Percentiles rank a stretch among this genome's conserved stretches.
Evolutionary conservation across 1,140 invertebrate genomes (phyloP).

Genomic region (Atopsyche davidsoni): DNA sequence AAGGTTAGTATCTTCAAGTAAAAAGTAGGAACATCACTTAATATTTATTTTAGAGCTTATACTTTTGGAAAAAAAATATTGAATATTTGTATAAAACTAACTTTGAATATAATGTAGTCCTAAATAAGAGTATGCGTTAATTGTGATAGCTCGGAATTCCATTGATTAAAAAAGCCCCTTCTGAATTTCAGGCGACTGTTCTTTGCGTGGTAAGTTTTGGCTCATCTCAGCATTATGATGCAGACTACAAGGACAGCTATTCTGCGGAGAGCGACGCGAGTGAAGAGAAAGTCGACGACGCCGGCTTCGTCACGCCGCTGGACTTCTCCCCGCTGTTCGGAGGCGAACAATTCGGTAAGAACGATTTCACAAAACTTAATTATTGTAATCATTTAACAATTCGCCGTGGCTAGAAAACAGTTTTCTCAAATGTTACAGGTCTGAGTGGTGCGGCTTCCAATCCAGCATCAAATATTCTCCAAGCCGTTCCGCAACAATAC

Average conservation of each 20-base stretch:
- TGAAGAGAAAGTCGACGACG: constrained; percentile 27
- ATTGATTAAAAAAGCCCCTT: too few relatives aligned
- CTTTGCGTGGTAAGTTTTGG: constrained; percentile 16
- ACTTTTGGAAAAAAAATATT: too few relatives aligned
- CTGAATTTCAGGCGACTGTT: constrained; percentile 21
- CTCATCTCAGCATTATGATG: constrained; percentile 20
- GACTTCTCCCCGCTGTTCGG: constrained; percentile 35
- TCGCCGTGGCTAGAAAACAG: not conserved
- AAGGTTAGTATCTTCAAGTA: too few relatives aligned
- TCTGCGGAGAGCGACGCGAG: constrained; percentile 13
- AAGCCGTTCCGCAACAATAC: constrained; percentile 44
- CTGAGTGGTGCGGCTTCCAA: constrained; percentile 41
- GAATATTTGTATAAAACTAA: too few relatives aligned
- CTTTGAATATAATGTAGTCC: too few relatives aligned
- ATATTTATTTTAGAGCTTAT: too few relatives aligned
- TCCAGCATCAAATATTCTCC: constrained; percentile 37
- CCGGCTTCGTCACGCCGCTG: constrained; percentile 39
- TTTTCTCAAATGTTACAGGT: constrained; percentile 37
- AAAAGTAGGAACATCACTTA: too few relatives aligned
- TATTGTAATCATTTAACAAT: not conserved
- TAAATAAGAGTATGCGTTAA: too few relatives aligned
- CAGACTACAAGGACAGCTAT: constrained; percentile 16
- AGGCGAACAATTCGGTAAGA: constrained; percentile 20
- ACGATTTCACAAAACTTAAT: constrained; percentile 5
- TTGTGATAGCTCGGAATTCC: not conserved